Evolutionary conservation across 2,888 invertebrate genomes (phyloP), one percentile per base, ranked within the genome.

Genomic region (Pteria penguin): DNA sequence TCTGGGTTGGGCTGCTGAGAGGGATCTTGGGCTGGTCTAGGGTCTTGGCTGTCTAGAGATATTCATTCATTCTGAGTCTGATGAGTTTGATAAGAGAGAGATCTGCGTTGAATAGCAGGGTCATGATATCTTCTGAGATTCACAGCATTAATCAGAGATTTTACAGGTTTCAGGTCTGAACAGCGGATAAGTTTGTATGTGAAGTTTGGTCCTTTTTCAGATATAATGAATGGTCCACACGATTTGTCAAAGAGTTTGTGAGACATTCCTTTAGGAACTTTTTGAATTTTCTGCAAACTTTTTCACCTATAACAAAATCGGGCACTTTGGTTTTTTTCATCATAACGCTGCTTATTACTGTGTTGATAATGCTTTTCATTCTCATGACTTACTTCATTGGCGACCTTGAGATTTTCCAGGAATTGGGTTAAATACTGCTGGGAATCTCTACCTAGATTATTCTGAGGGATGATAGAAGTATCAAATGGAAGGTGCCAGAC

Each of bases 401-500:
- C 45, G 11, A 27, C 24, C 27, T 36, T 65, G 36, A 65, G 36
- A 52, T 65, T 65, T 5, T 65, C 65, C 4, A 65, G 36, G 45
- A 65, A 36, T 26, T 65, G 65, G 3, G 24, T 65, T 3, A 65
- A 14, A 33, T 33, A 36, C 45, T 65, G 65, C 26, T 65, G 22
- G 14, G 65, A 4, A 36, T 65, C 65, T 8, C 14, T 32, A 11
- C 36, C 36, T n/a, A 65, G 24, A 2, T 14, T 36, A 4, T 65
- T 27, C 36, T 65, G 32, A 22, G 68, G 60, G 27, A 69, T 69
- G 18, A 69, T 22, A 14, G 69, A 55, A 22, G 57, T 69, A 27
- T 60, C 69, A 60, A 69, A 69, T 14, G 69, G 69, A 8, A 71
- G 52, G 29, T 72, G 45, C 72, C 62, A 63, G n/a, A 55, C 18